A percentile compares a stretch with the other conserved stretches of the same genome.
phyloP scores from a whole-genome alignment of 2,888 invertebrate genomes.

The Parelbella ahira region DNA sequence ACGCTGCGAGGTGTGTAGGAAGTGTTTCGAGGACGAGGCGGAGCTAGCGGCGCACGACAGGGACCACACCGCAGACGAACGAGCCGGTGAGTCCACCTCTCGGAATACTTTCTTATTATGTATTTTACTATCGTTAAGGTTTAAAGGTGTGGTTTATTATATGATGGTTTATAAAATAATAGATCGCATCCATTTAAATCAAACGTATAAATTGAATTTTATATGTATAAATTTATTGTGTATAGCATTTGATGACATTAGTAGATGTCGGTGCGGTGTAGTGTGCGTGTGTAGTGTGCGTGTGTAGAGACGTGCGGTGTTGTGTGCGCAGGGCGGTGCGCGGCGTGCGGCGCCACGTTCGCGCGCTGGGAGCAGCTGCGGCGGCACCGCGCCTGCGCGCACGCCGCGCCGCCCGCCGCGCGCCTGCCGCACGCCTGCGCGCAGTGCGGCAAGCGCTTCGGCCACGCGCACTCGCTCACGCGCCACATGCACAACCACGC shows the following conservation, averaged over 20 bases:
- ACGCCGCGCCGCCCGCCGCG: conserved; percentile 34
- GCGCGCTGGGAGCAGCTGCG: conserved; percentile 66
- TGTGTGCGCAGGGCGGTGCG: conserved; percentile 60
- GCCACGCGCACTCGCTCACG: conserved; percentile 66
- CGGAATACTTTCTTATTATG: too few species aligned
- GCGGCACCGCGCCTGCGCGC: conserved; percentile 54
- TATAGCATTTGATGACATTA: too few species aligned
- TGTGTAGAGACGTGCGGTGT: too few species aligned
- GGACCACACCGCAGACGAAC: conserved; percentile 63
- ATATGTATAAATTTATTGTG: too few species aligned
- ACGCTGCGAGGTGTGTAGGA: conserved; percentile 68
- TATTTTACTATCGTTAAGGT: too few species aligned
- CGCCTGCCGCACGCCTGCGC: conserved; percentile 57
- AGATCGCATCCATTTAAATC: too few species aligned
- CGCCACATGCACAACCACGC: conserved; percentile 73
- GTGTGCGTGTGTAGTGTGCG: too few species aligned
- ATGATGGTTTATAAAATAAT: too few species aligned
- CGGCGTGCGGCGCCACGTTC: conserved; percentile 57
- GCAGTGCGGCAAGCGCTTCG: conserved; percentile 70
- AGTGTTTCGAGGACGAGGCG: conserved; percentile 72
- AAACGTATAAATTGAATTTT: too few species aligned
- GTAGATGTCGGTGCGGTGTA: too few species aligned
- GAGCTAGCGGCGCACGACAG: conserved; percentile 59
- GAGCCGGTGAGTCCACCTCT: conserved; percentile 55
- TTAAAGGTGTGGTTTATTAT: too few species aligned